Evolutionary conservation across 2,797 vertebrate genomes (phyloP).

Genomic region (Threskiornis aethiopicus): DNA sequence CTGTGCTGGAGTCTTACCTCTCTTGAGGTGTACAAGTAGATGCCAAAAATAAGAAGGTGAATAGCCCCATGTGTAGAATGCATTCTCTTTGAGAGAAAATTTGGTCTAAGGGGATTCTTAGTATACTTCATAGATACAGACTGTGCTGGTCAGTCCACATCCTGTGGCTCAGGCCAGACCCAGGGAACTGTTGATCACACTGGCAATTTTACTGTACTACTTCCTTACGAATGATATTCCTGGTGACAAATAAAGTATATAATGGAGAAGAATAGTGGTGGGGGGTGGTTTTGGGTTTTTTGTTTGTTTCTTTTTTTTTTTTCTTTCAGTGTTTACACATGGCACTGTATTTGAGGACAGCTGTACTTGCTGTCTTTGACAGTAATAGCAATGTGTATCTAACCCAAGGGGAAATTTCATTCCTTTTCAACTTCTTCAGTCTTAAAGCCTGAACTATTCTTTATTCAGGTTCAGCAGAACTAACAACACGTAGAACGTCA

Average conservation of each 20-base stretch:
- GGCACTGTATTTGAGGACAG: not conserved
- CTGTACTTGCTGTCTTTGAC: not conserved
- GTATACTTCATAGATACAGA: not conserved
- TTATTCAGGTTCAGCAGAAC: not conserved
- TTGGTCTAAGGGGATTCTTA: not conserved
- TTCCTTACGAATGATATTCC: not conserved
- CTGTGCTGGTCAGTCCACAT: not conserved
- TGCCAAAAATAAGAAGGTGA: not conserved
- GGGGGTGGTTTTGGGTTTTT: rapidly evolving
- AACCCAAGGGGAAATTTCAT: not conserved
- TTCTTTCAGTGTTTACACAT: not conserved
- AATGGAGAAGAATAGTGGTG: not conserved
- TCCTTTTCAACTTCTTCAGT: not conserved
- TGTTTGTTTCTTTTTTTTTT: too few species aligned
- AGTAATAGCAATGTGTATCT: not conserved
- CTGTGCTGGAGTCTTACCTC: not conserved
- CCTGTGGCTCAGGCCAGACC: not conserved
- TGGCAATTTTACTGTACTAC: not conserved
- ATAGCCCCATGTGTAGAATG: not conserved
- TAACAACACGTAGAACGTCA: not conserved
- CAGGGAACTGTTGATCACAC: not conserved
- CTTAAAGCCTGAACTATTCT: not conserved
- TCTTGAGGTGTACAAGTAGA: not conserved
- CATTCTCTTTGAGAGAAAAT: not conserved
- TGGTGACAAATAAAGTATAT: not conserved